Base-by-base conservation (phyloP, 2,797 vertebrate species). In the Anabas testudineus region DNA sequence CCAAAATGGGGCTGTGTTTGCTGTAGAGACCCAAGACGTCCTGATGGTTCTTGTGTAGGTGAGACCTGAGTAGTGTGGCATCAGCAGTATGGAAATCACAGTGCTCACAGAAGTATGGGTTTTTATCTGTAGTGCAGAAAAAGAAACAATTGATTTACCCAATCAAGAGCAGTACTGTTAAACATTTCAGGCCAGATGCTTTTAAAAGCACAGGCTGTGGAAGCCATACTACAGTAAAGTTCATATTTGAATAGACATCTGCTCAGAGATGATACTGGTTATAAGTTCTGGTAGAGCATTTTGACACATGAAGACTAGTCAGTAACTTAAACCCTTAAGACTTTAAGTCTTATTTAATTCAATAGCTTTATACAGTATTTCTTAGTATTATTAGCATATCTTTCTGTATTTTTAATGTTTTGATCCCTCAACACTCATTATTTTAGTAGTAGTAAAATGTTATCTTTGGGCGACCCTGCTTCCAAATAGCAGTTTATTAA, bases 71-170 rank as follows among this genome's bases (percentile, higher is more conserved):
- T 39, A 93, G 63, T 0, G 90, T 87, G 26, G 82, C 74, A 61
- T 95, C 92, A 2, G 89, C 90, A 67, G 93, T 90, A 15, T 93
- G 85, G 84, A 95, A 97, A 89, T 92, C 94, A 94, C 95, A 94
- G 90, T 88, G 94, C 64, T 93, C 85, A n/a, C 94, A 95, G 81
- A 83, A 80, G 86, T 86, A 94, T 53, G 92, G 77, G 85, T 95
- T 95, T 88, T 91, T 92, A 92, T 95, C 97, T 99, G 88, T 51
- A 82, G 63, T 62, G 45, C 26, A 85, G 1, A 81, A 54, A 22
- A 28, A 58, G 7, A 41, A 12, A 76, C 21, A 22, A 70, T 54
- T n/a, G 39, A n/a, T 21, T 21, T 18, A 58, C 9, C 13, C n/a
- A 4, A 30, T 26, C 13, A 22, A 34, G 49, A 53, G 22, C 43